Evolutionary conservation across 1,140 invertebrate species (phyloP).

Genomic region (Himalopsyche phryganea): DNA sequence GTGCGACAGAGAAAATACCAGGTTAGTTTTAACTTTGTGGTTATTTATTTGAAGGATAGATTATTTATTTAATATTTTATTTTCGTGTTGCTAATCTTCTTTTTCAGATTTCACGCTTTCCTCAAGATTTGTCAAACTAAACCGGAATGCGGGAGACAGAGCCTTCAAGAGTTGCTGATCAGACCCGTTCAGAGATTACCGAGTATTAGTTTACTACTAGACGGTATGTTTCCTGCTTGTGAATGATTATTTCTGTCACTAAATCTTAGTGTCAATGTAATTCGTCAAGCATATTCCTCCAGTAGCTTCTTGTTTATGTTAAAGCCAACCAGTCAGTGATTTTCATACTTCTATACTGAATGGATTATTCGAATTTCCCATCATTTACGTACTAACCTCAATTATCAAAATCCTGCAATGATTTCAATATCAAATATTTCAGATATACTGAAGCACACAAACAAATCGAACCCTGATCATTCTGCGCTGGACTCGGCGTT

Average conservation of each 20-base stretch:
- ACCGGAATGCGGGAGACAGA: conserved; percentile 93
- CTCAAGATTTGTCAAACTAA: conserved; percentile 91
- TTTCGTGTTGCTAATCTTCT: conserved; percentile 1
- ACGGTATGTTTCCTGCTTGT: conserved; percentile 62
- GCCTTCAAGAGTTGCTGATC: conserved; percentile 90
- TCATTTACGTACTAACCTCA: too few relatives aligned
- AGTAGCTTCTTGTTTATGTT: too few relatives aligned
- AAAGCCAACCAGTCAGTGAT: too few relatives aligned
- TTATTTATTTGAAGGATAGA: too few relatives aligned
- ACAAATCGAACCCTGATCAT: conserved; percentile 81
- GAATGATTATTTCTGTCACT: conserved; percentile 10
- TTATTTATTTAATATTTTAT: too few relatives aligned
- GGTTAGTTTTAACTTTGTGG: conserved; percentile 41
- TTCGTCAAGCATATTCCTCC: too few relatives aligned
- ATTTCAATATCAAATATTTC: conserved; percentile 35
- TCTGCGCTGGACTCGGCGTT: conserved; percentile 79
- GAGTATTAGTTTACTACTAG: conserved; percentile 89
- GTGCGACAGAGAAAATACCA: conserved; percentile 87
- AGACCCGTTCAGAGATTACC: conserved; percentile 94
- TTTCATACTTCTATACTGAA: too few relatives aligned
- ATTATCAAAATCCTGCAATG: too few relatives aligned
- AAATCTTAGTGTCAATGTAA: conserved; percentile 4
- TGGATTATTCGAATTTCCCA: too few relatives aligned
- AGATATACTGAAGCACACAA: conserved; percentile 92
- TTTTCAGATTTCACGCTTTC: conserved; percentile 86